Evolutionary conservation across 1,140 invertebrate species (phyloP).

Genomic region (Papilio aristodemus): DNA sequence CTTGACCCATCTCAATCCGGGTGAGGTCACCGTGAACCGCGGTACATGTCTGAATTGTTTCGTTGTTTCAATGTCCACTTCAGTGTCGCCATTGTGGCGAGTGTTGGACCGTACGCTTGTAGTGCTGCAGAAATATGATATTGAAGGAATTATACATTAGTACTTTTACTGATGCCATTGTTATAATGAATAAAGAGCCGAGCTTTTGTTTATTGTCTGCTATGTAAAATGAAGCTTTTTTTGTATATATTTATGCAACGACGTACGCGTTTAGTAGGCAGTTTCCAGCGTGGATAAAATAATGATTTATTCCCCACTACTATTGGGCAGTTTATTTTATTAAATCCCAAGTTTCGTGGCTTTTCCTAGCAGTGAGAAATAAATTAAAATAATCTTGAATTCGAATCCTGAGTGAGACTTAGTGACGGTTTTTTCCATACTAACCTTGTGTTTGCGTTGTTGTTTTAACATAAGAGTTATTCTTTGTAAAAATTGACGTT

Average conservation of each 20-base stretch:
- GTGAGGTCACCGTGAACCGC: conserved; percentile 29
- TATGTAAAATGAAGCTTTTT: conserved; percentile 14
- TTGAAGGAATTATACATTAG: conserved; percentile 22
- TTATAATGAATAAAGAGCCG: conserved; percentile 20
- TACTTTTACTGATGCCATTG: conserved; percentile 24
- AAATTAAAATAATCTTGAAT: too few relatives aligned
- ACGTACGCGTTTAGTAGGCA: background rate
- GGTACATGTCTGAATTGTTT: conserved; percentile 26
- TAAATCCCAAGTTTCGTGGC: too few relatives aligned
- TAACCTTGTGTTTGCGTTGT: too few relatives aligned
- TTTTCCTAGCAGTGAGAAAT: too few relatives aligned
- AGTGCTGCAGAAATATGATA: conserved; percentile 29
- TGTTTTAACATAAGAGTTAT: too few relatives aligned
- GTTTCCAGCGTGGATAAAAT: background rate
- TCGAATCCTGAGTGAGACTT: too few relatives aligned
- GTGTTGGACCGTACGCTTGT: conserved; percentile 1
- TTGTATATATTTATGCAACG: background rate
- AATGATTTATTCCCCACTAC: too few relatives aligned
- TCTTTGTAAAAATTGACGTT: too few relatives aligned
- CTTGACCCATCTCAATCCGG: conserved; percentile 30
- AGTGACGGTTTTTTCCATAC: too few relatives aligned
- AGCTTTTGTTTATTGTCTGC: conserved; percentile 23
- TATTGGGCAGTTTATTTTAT: background rate
- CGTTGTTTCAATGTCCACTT: conserved; percentile 33
- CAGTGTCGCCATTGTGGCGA: conserved; percentile 31